Base-by-base conservation (phyloP, 2,113 vertebrate species). In the Suricata suricatta region DNA sequence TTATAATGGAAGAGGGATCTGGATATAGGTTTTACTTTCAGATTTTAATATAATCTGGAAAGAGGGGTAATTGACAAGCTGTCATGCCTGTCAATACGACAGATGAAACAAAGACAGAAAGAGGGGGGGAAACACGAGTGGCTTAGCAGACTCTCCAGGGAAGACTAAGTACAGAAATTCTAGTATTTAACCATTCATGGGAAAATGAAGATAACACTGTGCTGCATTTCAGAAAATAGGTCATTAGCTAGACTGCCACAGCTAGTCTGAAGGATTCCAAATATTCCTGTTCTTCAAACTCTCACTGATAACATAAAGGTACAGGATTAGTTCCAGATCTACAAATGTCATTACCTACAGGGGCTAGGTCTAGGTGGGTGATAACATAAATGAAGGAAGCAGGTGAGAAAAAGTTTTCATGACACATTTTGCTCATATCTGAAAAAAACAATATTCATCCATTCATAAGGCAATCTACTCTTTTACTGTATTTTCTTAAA, bases 11-110 rank as follows among this genome's bases (percentile, higher is more conserved):
- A 80, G 41, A 89, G 13, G 44, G 7, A 57, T 77, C 7, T 16
- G 71, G 25, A 66, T 63, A 2, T 8, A 77, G 57, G 27, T 87
- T 88, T 94, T 25, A 71, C 0, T 23, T 14, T 80, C 31, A 71
- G 25, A 68, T 96, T 93, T 96, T 95, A 95, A 89, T 80, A 89
- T 41, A 72, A 68, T 82, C n/a, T 72, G 64, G 44, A 72, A 93
- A 44, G 35, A 90, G 0, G 17, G 60, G 41, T 83, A 82, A 95
- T 4, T 90, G 94, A 96, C 68, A 79, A 41, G 63, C 31, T 93
- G 88, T 74, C 84, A 82, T 14, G 74, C 63, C 57, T 17, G 31
- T 92, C 90, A 69, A n/a, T 44, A 25, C 79, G 60, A 52, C 60
- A 79, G 23, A 84, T 60, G 44, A 90, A 87, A 77, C 47, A n/a